Conservation (phyloP, 2,113 vertebrate species). For the Aegypius monachus region DNA sequence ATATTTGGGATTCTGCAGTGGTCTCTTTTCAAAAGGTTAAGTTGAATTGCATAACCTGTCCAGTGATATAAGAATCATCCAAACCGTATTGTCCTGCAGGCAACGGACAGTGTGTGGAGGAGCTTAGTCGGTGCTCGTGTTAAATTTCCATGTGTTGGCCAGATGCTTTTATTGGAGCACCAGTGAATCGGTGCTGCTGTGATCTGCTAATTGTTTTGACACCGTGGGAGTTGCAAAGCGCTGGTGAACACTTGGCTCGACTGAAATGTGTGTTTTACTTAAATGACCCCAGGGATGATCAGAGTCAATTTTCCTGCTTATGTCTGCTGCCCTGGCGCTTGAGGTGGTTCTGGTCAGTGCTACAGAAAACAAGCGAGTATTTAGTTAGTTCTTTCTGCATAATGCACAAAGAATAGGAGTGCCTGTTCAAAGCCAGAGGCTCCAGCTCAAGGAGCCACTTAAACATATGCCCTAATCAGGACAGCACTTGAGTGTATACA, state of each 20-base stretch:
- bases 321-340: conserved; percentile 20
- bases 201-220: conserved; percentile 64
- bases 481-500: background rate
- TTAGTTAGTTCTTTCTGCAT: background rate
- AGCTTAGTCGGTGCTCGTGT: background rate
- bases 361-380: conserved; percentile 2
- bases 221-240: conserved; percentile 31
- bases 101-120: rapidly evolving
- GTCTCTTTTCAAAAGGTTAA: background rate
- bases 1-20: background rate
- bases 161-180: conserved; percentile 37
- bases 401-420: background rate
- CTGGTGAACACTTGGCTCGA: conserved; percentile 30
- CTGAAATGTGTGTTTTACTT: conserved; percentile 56
- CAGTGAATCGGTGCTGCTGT: background rate
- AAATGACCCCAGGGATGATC: conserved; percentile 46
- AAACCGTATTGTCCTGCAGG: background rate
- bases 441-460: conserved; percentile 40
- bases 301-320: conserved; percentile 43
- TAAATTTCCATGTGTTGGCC: conserved; percentile 19
- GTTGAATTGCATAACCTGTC: background rate
- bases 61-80: background rate
- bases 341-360: conserved; percentile 53
- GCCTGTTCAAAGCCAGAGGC: background rate
- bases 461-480: background rate